Base-by-base conservation (phyloP, 2,113 vertebrate genomes). In the Gadus macrocephalus region DNA sequence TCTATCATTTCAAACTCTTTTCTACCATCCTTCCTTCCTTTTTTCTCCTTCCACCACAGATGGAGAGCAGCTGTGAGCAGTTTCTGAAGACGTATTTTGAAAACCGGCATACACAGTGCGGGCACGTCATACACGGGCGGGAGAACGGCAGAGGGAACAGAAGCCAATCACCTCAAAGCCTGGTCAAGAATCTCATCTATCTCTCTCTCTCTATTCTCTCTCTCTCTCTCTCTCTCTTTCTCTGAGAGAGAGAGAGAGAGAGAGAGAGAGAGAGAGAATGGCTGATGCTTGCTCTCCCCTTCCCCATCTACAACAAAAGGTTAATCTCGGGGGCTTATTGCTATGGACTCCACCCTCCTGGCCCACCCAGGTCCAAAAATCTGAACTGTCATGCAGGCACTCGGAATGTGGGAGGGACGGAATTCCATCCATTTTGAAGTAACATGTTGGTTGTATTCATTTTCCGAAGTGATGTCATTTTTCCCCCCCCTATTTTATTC, bases 71-170 rank as follows among this genome's bases (percentile, higher is more conserved):
- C 38, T 42, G 38, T 6, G 38, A 11, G 38, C 38, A 11, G 38
- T 42, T 42, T 42, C 38, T 49, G 42, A 49, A 49, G 11, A 9
- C 11, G 42, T 49, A 2, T 7, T 14, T 9, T 14, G 12, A 49
- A 49, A 49, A 14, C 2, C 1, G 8, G 42, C 8, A 9, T 49
- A 42, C 38, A 11, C 11, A 11, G 42, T 14, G 12, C 11, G 42
- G 42, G 42, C 42, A 14, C 79, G 73, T 31, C 65, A 78, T 85
- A 85, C 86, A 85, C 73, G 85, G 87, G 83, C 82, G 86, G 82
- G 72, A 80, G 55, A 83, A 86, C 42, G 42, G 12, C 42, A 9
- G 42, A 14, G 77, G 76, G 85, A 85, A 77, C 77, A 76, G 67
- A 66, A 71, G 53, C 67, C 75, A 87, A 85, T 79, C 74, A 16